Evolutionary conservation across 2,888 invertebrate genomes (phyloP).

Genomic region (Callyntrura guangdongensis): DNA sequence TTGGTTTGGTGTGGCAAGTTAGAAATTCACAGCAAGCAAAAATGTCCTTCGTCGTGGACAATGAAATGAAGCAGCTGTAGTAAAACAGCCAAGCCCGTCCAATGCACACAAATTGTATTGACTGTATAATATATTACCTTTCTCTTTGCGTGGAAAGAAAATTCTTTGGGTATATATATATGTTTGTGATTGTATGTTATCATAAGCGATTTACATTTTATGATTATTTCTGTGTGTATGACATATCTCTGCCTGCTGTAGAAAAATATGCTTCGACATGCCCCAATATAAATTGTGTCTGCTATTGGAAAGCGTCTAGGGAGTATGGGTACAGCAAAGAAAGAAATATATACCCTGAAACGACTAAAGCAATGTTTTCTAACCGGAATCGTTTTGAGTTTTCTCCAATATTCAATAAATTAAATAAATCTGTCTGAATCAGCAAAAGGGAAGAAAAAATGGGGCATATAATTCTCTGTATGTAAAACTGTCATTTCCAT

Average conservation of each 20-base stretch:
- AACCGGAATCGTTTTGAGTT: background rate
- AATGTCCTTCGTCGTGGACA: conserved; percentile 13
- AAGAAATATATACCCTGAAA: background rate
- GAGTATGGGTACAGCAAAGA: background rate
- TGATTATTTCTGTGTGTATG: too few relatives aligned
- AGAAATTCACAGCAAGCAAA: background rate
- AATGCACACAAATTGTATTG: conserved; percentile 1
- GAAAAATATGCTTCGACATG: background rate
- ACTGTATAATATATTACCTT: conserved; percentile 34
- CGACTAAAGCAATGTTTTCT: conserved; percentile 48
- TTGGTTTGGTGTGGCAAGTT: background rate
- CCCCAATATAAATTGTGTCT: background rate
- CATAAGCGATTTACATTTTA: background rate
- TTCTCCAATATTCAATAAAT: conserved; percentile 60
- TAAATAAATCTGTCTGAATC: conserved; percentile 68
- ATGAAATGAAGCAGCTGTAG: conserved; percentile 50
- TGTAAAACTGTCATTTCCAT: conserved; percentile 13
- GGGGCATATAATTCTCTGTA: background rate
- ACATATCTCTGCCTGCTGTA: background rate
- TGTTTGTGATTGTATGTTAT: background rate
- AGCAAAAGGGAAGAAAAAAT: conserved; percentile 50
- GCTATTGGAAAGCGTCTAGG: background rate
- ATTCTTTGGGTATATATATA: too few relatives aligned
- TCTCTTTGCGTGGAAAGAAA: background rate
- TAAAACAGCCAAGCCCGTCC: background rate